Percentiles rank a stretch among this genome's conserved stretches.
These are phyloP conservation scores for Prionailurus viverrinus DNA, from an alignment of 2,113 vertebrate genomes.

Conservation along the genomic window DNA sequence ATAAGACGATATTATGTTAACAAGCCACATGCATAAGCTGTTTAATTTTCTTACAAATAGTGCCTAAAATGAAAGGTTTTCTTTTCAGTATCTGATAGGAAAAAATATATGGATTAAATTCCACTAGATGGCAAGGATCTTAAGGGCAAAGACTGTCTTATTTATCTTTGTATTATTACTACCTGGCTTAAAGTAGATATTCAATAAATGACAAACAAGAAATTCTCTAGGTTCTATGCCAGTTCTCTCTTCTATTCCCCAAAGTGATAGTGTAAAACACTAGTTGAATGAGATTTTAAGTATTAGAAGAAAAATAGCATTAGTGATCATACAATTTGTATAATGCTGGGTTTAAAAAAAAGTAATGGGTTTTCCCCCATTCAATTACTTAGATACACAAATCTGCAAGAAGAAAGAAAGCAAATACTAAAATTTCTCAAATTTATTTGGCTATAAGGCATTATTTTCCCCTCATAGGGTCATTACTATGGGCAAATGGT, in stretches of 20 bases:
- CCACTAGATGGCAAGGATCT: not conserved
- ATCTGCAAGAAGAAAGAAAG: not conserved
- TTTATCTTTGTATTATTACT: not conserved
- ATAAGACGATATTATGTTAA: not conserved
- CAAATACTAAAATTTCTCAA: not conserved
- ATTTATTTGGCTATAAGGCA: not conserved
- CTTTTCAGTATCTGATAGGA: not conserved
- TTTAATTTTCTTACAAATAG: not conserved
- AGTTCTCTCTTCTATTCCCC: not conserved
- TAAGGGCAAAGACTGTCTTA: not conserved
- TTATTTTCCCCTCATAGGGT: not conserved
- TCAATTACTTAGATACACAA: not conserved
- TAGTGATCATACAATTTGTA: not conserved
- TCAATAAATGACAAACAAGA: not conserved
- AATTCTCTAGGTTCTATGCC: not conserved
- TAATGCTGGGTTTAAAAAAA: not conserved
- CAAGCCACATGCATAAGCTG: not conserved
- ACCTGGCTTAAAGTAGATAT: not conserved
- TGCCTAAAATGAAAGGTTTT: not conserved
- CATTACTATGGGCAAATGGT: not conserved
- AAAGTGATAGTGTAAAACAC: not conserved
- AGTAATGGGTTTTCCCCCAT: not conserved
- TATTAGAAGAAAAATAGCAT: not conserved
- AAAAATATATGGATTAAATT: not conserved
- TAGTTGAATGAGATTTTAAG: not conserved